Base-by-base conservation (phyloP, 1,140 invertebrate species). In the Danaus melanippus region DNA sequence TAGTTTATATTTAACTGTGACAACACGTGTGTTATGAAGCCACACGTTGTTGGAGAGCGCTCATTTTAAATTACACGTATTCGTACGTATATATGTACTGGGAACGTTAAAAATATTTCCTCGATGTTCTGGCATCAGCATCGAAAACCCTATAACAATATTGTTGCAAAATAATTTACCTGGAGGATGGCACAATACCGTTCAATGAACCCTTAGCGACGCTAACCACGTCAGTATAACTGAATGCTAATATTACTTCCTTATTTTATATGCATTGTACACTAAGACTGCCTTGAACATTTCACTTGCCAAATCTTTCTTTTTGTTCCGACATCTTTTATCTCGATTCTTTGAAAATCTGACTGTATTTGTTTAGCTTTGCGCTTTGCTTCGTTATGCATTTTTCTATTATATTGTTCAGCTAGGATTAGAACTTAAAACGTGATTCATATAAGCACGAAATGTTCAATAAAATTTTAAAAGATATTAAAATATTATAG, bases 1-100 rank as follows among this genome's bases (percentile, higher is more conserved):
- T 53, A 65, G 65, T 79, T 85, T 86, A 86, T 82, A 84, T 86
- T 83, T 86, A 86, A 82, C 83, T 74, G 67, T 71, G 67, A 68
- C 71, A 76, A 76, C 83, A 86, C 76, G 77, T 86, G 82, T 79
- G 59, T 45, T 55, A 58, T 61, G 69, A 62, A 58, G 61, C 62
- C 51, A 68, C 70, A 69, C 64, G 63, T 66, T 62, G 56, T 56
- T 63, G 63, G 57, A 52, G 60, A 57, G 54, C 57, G 12, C 45
- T 55, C 21, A 32, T 32, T 32, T 32, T 32, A 32, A 32, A 32
- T 32, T 32, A 32, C 21, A 32, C 21, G 21, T 32, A 32, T 0
- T 0, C 21, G 6, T 32, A 32, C 21, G 6, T 3, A 32, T 32
- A 32, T 32, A 32, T 32, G 6, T 32, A 32, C 15, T 15, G 3